A percentile compares a stretch with the other conserved stretches of the same genome.
Conservation (phyloP, 2,888 invertebrate genomes). For the Gortyna flavago region DNA sequence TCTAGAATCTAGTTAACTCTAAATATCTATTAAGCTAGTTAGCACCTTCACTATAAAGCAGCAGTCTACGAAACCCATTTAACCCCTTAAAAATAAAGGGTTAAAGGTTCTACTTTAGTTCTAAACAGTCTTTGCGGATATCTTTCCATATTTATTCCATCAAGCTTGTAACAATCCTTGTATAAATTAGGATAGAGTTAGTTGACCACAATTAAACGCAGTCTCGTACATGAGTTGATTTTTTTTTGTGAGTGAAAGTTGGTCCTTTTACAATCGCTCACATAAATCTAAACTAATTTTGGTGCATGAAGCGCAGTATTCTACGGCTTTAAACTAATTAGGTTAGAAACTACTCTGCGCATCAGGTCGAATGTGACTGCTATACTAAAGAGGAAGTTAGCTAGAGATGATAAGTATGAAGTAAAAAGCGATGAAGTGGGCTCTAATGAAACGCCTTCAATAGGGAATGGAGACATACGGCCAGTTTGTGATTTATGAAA, state of each 20-base stretch:
- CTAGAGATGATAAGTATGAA: conserved; percentile 16
- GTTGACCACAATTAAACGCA: conserved; percentile 5
- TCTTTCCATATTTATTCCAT: background rate
- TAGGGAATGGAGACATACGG: conserved; percentile 7
- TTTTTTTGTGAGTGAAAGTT: background rate
- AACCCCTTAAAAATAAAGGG: background rate
- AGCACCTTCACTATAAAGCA: conserved; percentile 40
- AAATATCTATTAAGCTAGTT: conserved; percentile 40
- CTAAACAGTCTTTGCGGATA: conserved; percentile 12
- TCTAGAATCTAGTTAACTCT: conserved; percentile 16
- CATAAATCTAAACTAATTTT: conserved; percentile 8
- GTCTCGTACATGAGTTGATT: conserved; percentile 1
- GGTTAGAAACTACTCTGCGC: conserved; percentile 23
- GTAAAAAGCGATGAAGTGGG: conserved; percentile 27
- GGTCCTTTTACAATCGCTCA: conserved; percentile 7
- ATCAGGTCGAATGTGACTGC: conserved; percentile 5
- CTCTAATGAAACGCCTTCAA: conserved; percentile 1
- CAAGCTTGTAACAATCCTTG: conserved; percentile 21
- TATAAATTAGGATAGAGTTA: background rate
- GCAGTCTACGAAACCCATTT: conserved; percentile 18
- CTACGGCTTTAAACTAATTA: conserved; percentile 24
- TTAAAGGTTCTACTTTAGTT: background rate
- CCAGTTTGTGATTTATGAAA: conserved; percentile 14
- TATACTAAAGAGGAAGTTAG: conserved; percentile 21
- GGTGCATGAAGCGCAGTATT: conserved; percentile 23